Base-by-base conservation (phyloP, 2,797 vertebrate genomes). In the Nothura maculosa region DNA sequence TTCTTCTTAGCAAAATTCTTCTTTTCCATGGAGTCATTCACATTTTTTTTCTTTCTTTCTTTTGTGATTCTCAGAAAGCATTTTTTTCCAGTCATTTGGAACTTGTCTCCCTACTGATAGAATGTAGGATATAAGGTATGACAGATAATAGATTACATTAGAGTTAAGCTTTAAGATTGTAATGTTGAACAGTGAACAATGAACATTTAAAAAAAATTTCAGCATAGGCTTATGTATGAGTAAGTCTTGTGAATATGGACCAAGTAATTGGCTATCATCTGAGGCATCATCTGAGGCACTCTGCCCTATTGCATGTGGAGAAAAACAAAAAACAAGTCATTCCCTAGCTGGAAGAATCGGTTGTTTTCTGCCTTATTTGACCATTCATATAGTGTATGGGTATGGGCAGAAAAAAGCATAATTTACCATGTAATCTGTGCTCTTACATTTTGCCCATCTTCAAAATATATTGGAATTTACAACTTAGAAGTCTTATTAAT, bases 1-100 rank as follows among this genome's bases (percentile, higher is more conserved):
- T n/a, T n/a, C n/a, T n/a, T n/a, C n/a, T 85, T 96, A 93, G 42
- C 48, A 73, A 66, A 80, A 77, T 66, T 9, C 13, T 48, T 72
- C 24, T 48, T 66, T 48, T 83, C 30, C 70, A 57, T 81, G 42
- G 64, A 67, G 87, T 67, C 45, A 34, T 83, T 63, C 10, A 72
- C 57, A 74, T 84, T 91, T 93, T 67, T 40, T 40, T 40, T 40
- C 14, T 40, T 13, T 40, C 12, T 40, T 40, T 40, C 40, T 62
- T 91, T 92, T 47, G 72, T 78, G 22, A 38, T 68, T 7, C 66
- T 89, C 48, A 89, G 27, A 60, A 70, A 84, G 54, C 36, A 61
- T 15, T 12, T 15, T 28, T 89, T 86, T 75, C 67, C 48, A 66
- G 42, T 18, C 9, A 30, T 86, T 83, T 79, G 85, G 57, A 74